Conservation (phyloP, 2,888 invertebrate species). For the Lycia hirtaria region DNA sequence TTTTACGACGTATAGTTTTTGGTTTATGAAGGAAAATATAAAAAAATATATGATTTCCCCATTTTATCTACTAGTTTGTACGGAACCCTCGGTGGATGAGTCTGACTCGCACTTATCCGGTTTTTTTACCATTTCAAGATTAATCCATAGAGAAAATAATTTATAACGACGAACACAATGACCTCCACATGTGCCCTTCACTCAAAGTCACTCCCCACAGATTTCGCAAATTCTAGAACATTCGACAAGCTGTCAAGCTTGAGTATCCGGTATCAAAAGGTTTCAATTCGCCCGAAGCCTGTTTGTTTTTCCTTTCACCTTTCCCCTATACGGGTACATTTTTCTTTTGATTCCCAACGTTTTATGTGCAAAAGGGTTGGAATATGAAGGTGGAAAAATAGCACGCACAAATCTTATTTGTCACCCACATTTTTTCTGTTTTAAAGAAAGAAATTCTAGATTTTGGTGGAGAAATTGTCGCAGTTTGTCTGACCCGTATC, state of each 20-base stretch:
- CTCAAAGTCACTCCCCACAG: no score
- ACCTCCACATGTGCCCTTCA: no score
- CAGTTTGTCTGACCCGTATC: background rate
- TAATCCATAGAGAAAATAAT: no score
- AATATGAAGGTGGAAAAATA: constrained; percentile 19
- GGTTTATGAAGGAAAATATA: no score
- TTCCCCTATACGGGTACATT: constrained; percentile 10
- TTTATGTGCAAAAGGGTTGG: constrained; percentile 14
- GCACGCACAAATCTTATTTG: constrained; percentile 20
- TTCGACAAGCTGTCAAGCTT: background rate
- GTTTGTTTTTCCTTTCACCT: constrained; percentile 22
- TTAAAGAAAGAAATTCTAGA: background rate
- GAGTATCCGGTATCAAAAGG: constrained; percentile 24
- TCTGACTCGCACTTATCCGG: no score
- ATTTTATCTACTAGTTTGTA: no score
- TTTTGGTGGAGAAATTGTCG: background rate
- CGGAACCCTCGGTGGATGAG: no score
- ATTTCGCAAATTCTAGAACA: background rate
- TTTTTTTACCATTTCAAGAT: no score
- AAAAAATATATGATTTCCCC: no score
- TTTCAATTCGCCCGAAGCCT: constrained; percentile 18
- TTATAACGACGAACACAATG: no score
- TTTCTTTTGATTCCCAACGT: constrained; percentile 19
- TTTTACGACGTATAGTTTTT: no score
- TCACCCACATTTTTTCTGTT: constrained; percentile 10